These are phyloP conservation scores for Tolmerus cingulatus DNA, from an alignment of 2,888 invertebrate genomes.

Conservation along the genomic window DNA sequence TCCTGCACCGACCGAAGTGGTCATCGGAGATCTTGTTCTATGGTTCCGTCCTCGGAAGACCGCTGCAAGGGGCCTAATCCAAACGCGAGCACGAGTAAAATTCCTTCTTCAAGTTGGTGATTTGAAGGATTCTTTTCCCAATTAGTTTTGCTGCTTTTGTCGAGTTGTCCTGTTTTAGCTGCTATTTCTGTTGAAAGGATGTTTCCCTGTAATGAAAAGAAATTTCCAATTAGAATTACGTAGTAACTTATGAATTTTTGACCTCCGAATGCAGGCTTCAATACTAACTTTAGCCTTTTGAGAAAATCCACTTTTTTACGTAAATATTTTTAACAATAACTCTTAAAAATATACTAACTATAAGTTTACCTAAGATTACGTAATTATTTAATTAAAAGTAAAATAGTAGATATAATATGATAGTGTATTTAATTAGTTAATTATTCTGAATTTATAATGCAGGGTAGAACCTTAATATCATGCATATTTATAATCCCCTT, in stretches of 20 bases:
- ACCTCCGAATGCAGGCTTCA: background rate
- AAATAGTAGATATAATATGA: no score
- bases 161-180: background rate
- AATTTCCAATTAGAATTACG: background rate
- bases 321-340: no score
- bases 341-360: no score
- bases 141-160: background rate
- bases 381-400: no score
- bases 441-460: no score
- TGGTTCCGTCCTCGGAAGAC: slow-evolving; percentile 47
- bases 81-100: background rate
- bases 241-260: background rate
- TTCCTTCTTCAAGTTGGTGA: background rate
- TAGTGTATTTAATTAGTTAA: no score
- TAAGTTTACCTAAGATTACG: no score
- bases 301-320: no score
- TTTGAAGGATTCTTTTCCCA: background rate
- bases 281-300: background rate
- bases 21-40: slow-evolving; percentile 58
- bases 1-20: slow-evolving; percentile 58
- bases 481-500: no score
- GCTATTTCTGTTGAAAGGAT: background rate
- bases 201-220: background rate
- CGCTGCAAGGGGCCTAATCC: slow-evolving; percentile 36
- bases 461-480: no score